Evolutionary conservation across 2,113 vertebrate species (phyloP), one percentile per base, ranked within the genome.

Genomic region (Todiramphus chloris): DNA sequence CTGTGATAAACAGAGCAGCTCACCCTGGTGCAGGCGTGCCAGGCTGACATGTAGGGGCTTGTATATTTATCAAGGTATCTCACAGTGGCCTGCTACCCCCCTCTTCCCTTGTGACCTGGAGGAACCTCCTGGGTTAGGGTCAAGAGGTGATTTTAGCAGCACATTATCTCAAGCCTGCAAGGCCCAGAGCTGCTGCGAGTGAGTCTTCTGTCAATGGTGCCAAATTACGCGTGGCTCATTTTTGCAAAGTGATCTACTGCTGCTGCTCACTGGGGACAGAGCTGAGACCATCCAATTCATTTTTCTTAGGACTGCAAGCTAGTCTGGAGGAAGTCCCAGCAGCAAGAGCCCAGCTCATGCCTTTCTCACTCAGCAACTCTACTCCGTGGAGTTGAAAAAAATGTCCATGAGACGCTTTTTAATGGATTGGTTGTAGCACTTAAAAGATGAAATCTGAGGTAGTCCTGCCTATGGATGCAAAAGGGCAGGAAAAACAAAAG

Each of bases 361-460:
- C 93, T 80, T 94, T 96, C 97, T 97, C 97, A 93, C 94, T 98
- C 97, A 98, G 96, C 98, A 97, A 82, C 96, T 97, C 93, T 81
- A 81, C 85, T 97, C 89, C 89, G 92, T 10, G 5, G 78, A 79
- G 74, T 25, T 80, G 81, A 96, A 96, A 96, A 96, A 96, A 96
- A 44, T 51, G 68, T 96, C 89, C 72, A 76, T 31, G 53, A 91
- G 95, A 97, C 97, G 88, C 53, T 66, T 63, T 92, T 91, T 35
- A 67, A 94, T 66, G 33, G 81, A 94, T 90, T 6, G 0, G 59
- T 62, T 94, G 55, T 30, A 64, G 69, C 82, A 77, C 58, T 70
- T 90, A 89, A 88, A 74, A 88, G 87, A 90, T 77, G 89, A 48
- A 85, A 68, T 53, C 44, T 76, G 33, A 82, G 56, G 43, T 27